phyloP scores from a whole-genome alignment of 2,888 invertebrate genomes.

The Nemoura dubitans region DNA sequence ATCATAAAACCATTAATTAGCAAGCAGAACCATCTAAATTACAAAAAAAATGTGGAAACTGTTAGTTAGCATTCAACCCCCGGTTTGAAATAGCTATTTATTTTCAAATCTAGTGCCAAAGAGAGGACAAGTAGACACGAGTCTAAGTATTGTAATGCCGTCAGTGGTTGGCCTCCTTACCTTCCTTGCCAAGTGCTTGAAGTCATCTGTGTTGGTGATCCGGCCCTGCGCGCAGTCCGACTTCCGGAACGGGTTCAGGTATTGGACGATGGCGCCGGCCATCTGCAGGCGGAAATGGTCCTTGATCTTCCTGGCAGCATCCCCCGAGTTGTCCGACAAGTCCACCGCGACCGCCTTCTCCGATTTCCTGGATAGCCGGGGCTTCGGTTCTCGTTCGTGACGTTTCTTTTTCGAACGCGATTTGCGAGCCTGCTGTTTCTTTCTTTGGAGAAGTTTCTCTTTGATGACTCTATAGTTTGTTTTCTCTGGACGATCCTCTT shows the following conservation, averaged over 20 bases:
- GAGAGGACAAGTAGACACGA: too few species aligned
- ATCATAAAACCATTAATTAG: too few species aligned
- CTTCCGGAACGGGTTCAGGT: conserved; percentile 88
- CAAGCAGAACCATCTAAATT: too few species aligned
- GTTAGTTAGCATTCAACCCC: too few species aligned
- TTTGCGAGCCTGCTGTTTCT: conserved; percentile 63
- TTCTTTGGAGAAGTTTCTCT: conserved; percentile 73
- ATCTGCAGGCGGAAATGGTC: conserved; percentile 81
- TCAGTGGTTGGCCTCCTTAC: too few species aligned
- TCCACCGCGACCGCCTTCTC: conserved; percentile 60
- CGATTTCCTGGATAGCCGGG: conserved; percentile 45
- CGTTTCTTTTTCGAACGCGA: conserved; percentile 44
- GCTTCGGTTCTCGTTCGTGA: conserved; percentile 40
- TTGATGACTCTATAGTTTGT: conserved; percentile 82
- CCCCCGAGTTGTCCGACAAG: conserved; percentile 64
- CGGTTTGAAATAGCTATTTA: too few species aligned
- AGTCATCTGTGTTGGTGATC: conserved; percentile 90
- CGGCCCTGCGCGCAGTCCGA: conserved; percentile 84
- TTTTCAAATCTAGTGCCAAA: too few species aligned
- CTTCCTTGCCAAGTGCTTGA: conserved; percentile 94
- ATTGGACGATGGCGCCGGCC: conserved; percentile 80
- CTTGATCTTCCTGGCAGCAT: conserved; percentile 76
- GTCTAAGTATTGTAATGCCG: too few species aligned
- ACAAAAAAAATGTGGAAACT: too few species aligned
- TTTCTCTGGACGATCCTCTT: conserved; percentile 79